phyloP scores from a whole-genome alignment of 2,888 invertebrate species.

The Caenorhabditis panamensis region DNA sequence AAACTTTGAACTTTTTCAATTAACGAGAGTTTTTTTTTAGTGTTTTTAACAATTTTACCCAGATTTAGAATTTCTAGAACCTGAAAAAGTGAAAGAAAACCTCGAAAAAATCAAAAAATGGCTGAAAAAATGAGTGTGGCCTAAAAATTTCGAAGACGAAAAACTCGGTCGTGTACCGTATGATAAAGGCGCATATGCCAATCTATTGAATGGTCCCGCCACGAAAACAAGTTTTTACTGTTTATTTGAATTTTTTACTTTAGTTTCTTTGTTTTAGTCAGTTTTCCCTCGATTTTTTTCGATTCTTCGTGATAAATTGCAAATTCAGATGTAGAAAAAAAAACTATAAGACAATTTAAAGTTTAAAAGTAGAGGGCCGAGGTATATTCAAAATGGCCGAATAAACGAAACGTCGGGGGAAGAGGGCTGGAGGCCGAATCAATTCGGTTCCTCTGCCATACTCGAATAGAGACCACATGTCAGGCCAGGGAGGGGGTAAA shows the following conservation, averaged over 20 bases:
- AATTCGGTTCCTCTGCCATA: constrained; percentile 50
- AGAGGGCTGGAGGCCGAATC: constrained; percentile 40
- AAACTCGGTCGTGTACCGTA: constrained; percentile 6
- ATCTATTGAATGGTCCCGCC: background rate
- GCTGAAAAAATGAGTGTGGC: constrained; percentile 16
- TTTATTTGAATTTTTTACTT: background rate
- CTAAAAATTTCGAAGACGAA: constrained; percentile 26
- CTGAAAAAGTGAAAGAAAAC: background rate
- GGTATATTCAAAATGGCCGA: constrained; percentile 52
- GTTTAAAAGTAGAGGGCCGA: constrained; percentile 20
- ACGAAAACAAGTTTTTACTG: background rate
- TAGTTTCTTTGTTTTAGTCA: background rate
- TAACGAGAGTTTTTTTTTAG: background rate
- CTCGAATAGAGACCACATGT: background rate
- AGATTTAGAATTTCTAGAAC: background rate
- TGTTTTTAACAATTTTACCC: background rate
- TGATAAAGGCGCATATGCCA: constrained; percentile 25
- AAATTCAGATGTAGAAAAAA: background rate
- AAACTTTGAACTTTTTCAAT: background rate
- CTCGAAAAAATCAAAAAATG: constrained; percentile 1
- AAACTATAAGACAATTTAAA: constrained; percentile 11
- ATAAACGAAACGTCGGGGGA: constrained; percentile 15
- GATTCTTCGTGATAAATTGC: background rate
- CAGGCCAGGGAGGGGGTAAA: constrained; percentile 14
- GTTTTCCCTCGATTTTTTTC: background rate